phyloP scores from a whole-genome alignment of 2,888 invertebrate species.

The Pyrocoelia pectoralis region DNA sequence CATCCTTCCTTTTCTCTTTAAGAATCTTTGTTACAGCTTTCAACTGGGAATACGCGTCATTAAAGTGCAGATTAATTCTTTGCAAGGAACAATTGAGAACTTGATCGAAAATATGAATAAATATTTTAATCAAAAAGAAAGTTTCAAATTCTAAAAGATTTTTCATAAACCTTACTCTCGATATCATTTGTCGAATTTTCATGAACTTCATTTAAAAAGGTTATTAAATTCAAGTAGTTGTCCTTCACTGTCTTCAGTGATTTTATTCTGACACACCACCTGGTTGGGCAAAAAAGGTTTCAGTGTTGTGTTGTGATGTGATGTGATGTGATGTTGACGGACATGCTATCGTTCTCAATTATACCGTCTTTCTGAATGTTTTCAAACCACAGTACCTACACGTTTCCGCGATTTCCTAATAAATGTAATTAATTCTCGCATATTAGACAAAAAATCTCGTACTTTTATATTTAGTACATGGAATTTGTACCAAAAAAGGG shows the following conservation, averaged over 20 bases:
- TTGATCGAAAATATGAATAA: too few species aligned
- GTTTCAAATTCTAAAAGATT: constrained; percentile 14
- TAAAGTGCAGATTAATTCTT: constrained; percentile 17
- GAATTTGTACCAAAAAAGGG: too few species aligned
- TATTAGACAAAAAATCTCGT: constrained; percentile 9
- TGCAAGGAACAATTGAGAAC: constrained; percentile 14
- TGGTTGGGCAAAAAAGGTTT: constrained; percentile 14
- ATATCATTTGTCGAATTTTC: constrained; percentile 14
- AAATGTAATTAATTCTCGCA: constrained; percentile 15
- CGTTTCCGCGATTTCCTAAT: constrained; percentile 12
- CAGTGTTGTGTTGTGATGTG: too few species aligned
- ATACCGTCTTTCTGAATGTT: too few species aligned
- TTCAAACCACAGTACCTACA: constrained; percentile 16
- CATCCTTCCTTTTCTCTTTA: constrained; percentile 16
- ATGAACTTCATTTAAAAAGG: constrained; percentile 10
- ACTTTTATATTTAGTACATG: constrained; percentile 14
- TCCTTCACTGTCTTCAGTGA: constrained; percentile 12
- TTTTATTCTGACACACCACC: constrained; percentile 15
- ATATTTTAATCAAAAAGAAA: constrained; percentile 9
- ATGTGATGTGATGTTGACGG: constrained; percentile 13
- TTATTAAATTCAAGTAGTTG: constrained; percentile 13
- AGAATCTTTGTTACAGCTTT: constrained; percentile 13
- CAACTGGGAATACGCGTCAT: constrained; percentile 12
- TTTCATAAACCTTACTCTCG: constrained; percentile 10
- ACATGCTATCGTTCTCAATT: constrained; percentile 10